These are phyloP conservation scores for Spodoptera exigua DNA, from an alignment of 2,888 invertebrate genomes.

Conservation along the genomic window DNA sequence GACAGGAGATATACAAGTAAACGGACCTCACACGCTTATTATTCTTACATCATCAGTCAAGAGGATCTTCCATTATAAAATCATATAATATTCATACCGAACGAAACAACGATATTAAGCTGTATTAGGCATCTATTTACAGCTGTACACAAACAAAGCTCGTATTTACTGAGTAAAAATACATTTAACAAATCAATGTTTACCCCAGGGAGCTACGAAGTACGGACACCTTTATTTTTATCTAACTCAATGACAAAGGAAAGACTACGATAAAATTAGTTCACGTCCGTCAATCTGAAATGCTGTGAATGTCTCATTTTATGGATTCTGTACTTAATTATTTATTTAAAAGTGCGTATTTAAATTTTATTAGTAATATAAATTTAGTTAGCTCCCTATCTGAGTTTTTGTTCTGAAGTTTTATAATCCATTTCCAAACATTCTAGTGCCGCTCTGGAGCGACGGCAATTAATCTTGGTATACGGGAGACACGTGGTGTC, in stretches of 20 bases:
- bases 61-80: conserved; percentile 16
- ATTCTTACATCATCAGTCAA: conserved; percentile 11
- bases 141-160: conserved; percentile 26
- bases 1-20: conserved; percentile 1
- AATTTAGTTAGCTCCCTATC: conserved; percentile 23
- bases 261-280: conserved; percentile 23
- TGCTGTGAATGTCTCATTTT: conserved; percentile 19
- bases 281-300: conserved; percentile 25
- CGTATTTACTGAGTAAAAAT: conserved; percentile 45
- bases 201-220: conserved; percentile 17
- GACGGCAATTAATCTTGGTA: conserved; percentile 76
- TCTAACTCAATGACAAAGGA: conserved; percentile 42
- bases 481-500: conserved; percentile 77
- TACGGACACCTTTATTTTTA: conserved; percentile 35
- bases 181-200: conserved; percentile 35
- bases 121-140: conserved; percentile 40
- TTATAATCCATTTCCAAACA: conserved; percentile 45
- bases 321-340: conserved; percentile 4
- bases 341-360: conserved; percentile 12
- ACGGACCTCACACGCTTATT: conserved; percentile 17
- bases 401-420: conserved; percentile 39
- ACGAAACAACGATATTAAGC: conserved; percentile 19
- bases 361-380: conserved; percentile 34
- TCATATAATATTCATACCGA: conserved; percentile 30
- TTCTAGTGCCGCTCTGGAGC: conserved; percentile 44